phyloP scores from a whole-genome alignment of 2,888 invertebrate species.

The Oscheius onirici region DNA sequence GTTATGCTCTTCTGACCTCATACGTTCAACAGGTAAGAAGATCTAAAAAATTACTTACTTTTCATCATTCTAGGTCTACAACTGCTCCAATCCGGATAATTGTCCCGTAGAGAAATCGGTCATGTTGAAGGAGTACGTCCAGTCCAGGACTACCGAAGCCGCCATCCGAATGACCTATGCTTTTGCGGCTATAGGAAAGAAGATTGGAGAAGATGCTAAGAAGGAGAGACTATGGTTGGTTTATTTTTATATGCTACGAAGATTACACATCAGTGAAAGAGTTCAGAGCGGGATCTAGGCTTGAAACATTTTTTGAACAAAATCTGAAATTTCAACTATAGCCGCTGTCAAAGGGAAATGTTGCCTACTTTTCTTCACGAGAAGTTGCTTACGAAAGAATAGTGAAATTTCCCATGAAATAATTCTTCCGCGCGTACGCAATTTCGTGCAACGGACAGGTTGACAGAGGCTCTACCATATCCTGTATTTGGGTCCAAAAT shows the following conservation, averaged over 20 bases:
- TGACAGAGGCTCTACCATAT: too few species aligned
- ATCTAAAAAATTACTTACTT: too few species aligned
- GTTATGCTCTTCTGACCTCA: conserved; percentile 66
- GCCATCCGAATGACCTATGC: conserved; percentile 68
- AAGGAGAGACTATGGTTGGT: conserved; percentile 56
- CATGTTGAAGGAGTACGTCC: conserved; percentile 47
- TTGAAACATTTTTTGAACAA: too few species aligned
- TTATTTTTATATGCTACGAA: background rate
- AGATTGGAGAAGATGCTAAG: conserved; percentile 50
- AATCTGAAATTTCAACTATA: too few species aligned
- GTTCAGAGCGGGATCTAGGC: too few species aligned
- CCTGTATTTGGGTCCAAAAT: too few species aligned
- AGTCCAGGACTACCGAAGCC: conserved; percentile 58
- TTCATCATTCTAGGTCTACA: conserved; percentile 49
- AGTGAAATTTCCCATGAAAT: too few species aligned
- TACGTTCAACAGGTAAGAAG: conserved; percentile 67
- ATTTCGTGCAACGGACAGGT: too few species aligned
- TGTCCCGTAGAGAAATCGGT: conserved; percentile 46
- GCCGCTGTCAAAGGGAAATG: too few species aligned
- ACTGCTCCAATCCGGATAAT: conserved; percentile 43
- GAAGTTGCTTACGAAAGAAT: too few species aligned
- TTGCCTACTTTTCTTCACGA: too few species aligned
- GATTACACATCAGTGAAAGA: background rate
- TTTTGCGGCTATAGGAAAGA: conserved; percentile 61
- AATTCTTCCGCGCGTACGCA: too few species aligned